Percentiles rank a stretch among this genome's conserved stretches.
Conservation (phyloP, 2,113 vertebrate species). For the Actenoides hombroni region DNA sequence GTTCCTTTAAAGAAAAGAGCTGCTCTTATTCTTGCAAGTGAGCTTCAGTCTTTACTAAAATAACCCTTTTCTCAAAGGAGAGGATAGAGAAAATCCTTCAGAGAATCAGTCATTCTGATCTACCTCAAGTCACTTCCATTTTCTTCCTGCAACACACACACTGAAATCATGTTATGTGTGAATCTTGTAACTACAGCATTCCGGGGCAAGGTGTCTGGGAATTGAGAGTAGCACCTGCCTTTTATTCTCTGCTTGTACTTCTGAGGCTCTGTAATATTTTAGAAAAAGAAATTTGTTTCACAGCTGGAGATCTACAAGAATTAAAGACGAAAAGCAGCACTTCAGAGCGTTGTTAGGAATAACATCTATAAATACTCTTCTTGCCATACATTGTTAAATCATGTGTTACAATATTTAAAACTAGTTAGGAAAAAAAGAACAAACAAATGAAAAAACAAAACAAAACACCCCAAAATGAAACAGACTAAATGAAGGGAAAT, state of each 20-base stretch:
- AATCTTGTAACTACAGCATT: not conserved
- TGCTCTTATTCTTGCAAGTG: not conserved
- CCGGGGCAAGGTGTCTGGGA: not conserved
- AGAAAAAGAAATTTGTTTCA: not conserved
- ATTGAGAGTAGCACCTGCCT: not conserved
- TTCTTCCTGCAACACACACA: not conserved
- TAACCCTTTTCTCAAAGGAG: not conserved
- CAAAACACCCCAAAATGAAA: not conserved
- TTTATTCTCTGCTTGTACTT: not conserved
- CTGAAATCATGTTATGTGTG: not conserved
- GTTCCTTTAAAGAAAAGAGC: not conserved
- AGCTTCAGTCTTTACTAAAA: not conserved
- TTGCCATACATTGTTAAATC: not conserved
- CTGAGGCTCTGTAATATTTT: not conserved
- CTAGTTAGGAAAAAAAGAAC: not conserved
- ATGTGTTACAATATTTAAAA: not conserved
- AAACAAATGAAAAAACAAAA: not conserved
- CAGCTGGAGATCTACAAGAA: not conserved
- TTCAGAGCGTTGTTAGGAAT: not conserved
- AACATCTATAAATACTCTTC: not conserved
- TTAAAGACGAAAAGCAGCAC: not conserved
- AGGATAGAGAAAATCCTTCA: not conserved
- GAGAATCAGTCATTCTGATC: slow-evolving; percentile 1
- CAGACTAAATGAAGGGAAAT: not conserved
- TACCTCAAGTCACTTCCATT: not conserved